Conservation (phyloP, 2,113 vertebrate species). For the Amphiprion percula region DNA sequence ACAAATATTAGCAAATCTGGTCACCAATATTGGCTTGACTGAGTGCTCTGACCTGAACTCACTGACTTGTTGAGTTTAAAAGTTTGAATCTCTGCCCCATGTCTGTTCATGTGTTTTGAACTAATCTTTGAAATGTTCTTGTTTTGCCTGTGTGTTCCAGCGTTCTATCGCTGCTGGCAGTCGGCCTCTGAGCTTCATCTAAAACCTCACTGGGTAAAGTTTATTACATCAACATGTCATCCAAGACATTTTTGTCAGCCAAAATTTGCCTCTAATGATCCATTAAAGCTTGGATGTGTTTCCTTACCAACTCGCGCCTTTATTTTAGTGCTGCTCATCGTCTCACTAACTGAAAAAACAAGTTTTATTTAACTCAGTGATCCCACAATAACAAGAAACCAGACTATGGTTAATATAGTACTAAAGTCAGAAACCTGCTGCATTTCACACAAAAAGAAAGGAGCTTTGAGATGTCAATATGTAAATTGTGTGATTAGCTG, state of each 20-base stretch:
- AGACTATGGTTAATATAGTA: not conserved
- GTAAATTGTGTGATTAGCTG: slow-evolving; percentile 40
- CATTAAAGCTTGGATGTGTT: slow-evolving; percentile 46
- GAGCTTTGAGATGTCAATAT: slow-evolving; percentile 33
- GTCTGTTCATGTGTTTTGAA: slow-evolving; percentile 30
- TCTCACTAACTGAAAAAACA: slow-evolving; percentile 22
- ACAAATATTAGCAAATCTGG: not conserved
- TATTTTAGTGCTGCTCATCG: slow-evolving; percentile 4
- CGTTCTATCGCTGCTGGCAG: slow-evolving; percentile 50
- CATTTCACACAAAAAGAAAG: slow-evolving; percentile 5
- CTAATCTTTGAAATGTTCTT: slow-evolving; percentile 37
- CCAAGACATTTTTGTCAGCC: slow-evolving; percentile 62
- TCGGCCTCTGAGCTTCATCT: slow-evolving; percentile 44
- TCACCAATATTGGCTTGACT: slow-evolving; percentile 1
- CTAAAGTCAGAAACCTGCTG: not conserved
- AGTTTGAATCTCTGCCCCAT: slow-evolving; percentile 35
- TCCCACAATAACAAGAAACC: not conserved
- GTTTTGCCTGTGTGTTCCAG: slow-evolving; percentile 46
- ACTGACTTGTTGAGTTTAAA: slow-evolving; percentile 10
- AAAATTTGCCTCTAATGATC: slow-evolving; percentile 63
- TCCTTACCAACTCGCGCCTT: slow-evolving; percentile 36
- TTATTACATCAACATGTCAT: slow-evolving; percentile 56
- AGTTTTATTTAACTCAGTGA: slow-evolving; percentile 30
- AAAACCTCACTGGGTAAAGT: slow-evolving; percentile 50
- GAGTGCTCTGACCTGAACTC: not conserved